Evolutionary conservation across 2,113 vertebrate species (phyloP).

Genomic region (Opisthocomus hoazin): DNA sequence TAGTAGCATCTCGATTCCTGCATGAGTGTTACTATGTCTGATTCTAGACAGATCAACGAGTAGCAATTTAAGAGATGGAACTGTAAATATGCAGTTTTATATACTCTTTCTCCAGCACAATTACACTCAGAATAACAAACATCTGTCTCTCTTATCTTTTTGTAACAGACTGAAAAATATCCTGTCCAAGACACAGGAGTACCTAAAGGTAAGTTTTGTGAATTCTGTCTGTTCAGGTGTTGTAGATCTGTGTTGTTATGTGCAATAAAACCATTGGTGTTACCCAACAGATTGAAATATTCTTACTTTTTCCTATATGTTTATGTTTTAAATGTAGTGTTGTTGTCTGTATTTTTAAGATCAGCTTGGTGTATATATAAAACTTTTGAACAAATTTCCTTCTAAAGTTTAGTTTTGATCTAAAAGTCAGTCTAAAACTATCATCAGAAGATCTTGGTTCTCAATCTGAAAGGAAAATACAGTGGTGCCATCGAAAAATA

Average conservation of each 20-base stretch:
- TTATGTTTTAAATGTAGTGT: not conserved
- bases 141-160: constrained; percentile 16
- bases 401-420: not conserved
- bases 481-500: not conserved
- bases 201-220: constrained; percentile 78
- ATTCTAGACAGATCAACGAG: not conserved
- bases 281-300: not conserved
- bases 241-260: not conserved
- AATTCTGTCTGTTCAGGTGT: not conserved
- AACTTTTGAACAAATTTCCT: not conserved
- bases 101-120: not conserved
- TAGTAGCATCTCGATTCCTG: not conserved
- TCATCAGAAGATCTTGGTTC: not conserved
- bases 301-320: not conserved
- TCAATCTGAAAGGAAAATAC: not conserved
- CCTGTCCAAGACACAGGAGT: constrained; percentile 91
- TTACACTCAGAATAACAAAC: constrained; percentile 6
- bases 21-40: not conserved
- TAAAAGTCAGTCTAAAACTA: not conserved
- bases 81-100: not conserved
- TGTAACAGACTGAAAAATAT: constrained; percentile 84
- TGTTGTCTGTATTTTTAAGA: not conserved
- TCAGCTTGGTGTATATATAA: not conserved
- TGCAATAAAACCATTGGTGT: not conserved
- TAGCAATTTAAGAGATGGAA: not conserved